Evolutionary conservation across 2,888 invertebrate species (phyloP).

Genomic region (Vannuccia rotundouncinata): DNA sequence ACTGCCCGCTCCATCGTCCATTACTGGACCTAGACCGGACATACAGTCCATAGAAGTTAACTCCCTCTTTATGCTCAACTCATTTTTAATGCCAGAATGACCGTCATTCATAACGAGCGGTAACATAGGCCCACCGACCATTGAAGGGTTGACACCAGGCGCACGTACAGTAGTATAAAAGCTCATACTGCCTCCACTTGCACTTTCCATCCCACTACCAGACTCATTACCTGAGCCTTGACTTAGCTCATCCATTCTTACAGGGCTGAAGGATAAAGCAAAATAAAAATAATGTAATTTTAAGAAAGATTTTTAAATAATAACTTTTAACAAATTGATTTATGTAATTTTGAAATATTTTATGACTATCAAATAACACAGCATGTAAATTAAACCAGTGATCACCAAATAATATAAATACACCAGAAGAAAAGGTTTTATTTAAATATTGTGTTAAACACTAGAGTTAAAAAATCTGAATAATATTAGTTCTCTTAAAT

Average conservation of each 20-base stretch:
- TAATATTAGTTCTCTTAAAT: too few relatives aligned
- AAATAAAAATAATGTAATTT: too few relatives aligned
- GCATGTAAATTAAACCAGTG: too few relatives aligned
- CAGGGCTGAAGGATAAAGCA: too few relatives aligned
- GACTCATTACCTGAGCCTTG: background rate
- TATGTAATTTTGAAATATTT: too few relatives aligned
- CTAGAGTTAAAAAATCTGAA: too few relatives aligned
- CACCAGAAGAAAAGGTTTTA: too few relatives aligned
- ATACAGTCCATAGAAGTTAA: background rate
- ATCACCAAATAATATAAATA: too few relatives aligned
- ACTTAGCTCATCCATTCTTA: background rate
- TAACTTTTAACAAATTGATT: too few relatives aligned
- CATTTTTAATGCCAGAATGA: background rate
- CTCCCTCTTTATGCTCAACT: background rate
- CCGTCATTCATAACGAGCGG: background rate
- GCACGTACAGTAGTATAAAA: background rate
- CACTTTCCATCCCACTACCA: background rate
- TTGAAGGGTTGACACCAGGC: background rate
- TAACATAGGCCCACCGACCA: background rate
- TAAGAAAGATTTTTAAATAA: too few relatives aligned
- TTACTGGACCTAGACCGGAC: background rate
- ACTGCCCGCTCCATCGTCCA: background rate
- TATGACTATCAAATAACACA: too few relatives aligned
- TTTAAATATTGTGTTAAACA: too few relatives aligned
- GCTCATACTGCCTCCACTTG: background rate